These are phyloP conservation scores for Aulostomus chinensis DNA, from an alignment of 2,797 vertebrate genomes.

Conservation along the genomic window DNA sequence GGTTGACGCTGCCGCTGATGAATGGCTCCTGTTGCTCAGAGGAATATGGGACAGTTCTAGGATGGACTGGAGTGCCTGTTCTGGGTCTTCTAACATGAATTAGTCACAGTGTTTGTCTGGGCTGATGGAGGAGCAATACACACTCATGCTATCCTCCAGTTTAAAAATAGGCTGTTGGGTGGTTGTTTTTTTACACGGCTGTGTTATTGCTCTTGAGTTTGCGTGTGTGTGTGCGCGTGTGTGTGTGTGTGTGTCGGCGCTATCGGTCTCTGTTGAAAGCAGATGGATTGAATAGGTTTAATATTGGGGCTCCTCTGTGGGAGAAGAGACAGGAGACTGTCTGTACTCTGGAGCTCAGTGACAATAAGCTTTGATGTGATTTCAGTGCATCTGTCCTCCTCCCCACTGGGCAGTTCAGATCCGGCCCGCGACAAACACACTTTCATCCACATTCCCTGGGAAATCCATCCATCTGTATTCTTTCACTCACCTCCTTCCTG, in stretches of 20 bases:
- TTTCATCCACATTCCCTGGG: constrained; percentile 75
- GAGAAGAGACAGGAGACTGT: constrained; percentile 64
- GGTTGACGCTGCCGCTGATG: constrained; percentile 48
- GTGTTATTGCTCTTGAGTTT: constrained; percentile 1
- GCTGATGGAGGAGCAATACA: too few species aligned
- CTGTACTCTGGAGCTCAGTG: constrained; percentile 79
- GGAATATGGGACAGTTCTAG: constrained; percentile 5
- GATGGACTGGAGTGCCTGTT: constrained; percentile 6
- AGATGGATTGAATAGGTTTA: constrained; percentile 50
- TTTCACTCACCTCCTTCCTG: constrained; percentile 56
- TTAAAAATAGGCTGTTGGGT: too few species aligned
- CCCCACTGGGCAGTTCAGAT: constrained; percentile 73
- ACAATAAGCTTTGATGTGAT: constrained; percentile 83
- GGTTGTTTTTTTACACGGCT: neutral
- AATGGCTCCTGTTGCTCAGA: constrained; percentile 41
- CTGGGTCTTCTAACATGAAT: too few species aligned
- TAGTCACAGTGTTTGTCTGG: too few species aligned
- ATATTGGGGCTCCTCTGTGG: constrained; percentile 75
- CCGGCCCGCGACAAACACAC: constrained; percentile 58
- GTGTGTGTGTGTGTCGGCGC: constrained; percentile 1
- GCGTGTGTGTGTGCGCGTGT: neutral
- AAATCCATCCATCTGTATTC: constrained; percentile 76
- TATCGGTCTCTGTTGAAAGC: constrained; percentile 50
- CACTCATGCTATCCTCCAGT: too few species aligned
- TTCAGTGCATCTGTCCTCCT: constrained; percentile 70